Conservation (phyloP, 2,797 vertebrate genomes). For the Megaceryle alcyon region DNA sequence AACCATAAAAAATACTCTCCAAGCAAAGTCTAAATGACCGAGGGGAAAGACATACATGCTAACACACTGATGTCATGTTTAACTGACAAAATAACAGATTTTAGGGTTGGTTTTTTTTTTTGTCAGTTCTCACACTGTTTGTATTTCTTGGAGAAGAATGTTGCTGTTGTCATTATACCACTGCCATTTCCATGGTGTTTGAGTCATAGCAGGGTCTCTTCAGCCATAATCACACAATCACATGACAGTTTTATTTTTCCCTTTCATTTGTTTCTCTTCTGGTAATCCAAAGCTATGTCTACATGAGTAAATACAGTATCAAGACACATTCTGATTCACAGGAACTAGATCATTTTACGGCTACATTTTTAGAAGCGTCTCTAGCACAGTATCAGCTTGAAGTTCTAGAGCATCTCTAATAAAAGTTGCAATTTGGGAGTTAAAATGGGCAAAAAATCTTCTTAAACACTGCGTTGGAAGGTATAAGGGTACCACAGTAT, state of each 20-base stretch:
- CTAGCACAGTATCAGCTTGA: not conserved
- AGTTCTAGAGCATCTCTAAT: not conserved
- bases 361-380: not conserved
- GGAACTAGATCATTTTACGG: not conserved
- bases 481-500: not conserved
- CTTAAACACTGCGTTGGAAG: not conserved
- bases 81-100: not conserved
- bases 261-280: not conserved
- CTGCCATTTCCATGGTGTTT: slow-evolving; percentile 1
- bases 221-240: not conserved
- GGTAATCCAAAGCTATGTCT: not conserved
- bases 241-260: not conserved
- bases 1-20: not conserved
- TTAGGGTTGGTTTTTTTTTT: not conserved
- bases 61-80: not conserved
- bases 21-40: not conserved
- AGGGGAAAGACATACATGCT: not conserved
- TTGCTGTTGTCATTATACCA: not conserved
- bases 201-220: not conserved
- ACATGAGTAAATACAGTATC: not conserved
- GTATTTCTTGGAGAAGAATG: not conserved
- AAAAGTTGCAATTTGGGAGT: not conserved
- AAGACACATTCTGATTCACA: not conserved
- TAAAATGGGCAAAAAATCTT: not conserved
- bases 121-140: not conserved